Base-by-base conservation (phyloP, 1,140 invertebrate species). In the Cephus cinctus region DNA sequence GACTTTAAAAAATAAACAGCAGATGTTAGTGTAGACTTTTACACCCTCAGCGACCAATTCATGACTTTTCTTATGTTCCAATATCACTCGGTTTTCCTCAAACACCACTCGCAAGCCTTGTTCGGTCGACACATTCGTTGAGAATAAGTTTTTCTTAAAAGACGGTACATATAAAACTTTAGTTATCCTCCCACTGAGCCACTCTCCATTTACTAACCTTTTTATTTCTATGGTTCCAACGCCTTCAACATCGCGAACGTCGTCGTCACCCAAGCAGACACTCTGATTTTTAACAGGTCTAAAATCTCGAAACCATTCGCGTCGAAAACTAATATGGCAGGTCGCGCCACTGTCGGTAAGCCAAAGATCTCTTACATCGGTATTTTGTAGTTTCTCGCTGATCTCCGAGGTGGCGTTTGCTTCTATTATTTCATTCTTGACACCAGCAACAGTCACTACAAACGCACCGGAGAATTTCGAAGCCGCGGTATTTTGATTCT, bases 261-360 rank as follows among this genome's bases (percentile, higher is more conserved):
- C 43, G 21, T 44, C 52, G 23, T 60, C 53, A 9, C 54, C 57
- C 32, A 63, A 38, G 25, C 52, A 43, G 40, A 63, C 54, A 50
- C 30, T 44, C 5, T 53, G 46, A 14, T 46, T 30, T 14, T 20
- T 12, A 16, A 18, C 9, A 8, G 19, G 14, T 6, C 16, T 9
- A 15, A 54, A 44, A 12, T 58, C 44, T 11, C 4, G 5, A 35
- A 64, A 64, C 54, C 56, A 64, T 12, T 61, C 54, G n/a, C 50
- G 50, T 6, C 47, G 51, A 38, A 41, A 57, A 15, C 34, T 42
- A 22, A 63, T 46, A 38, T 63, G 57, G 2, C 49, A 44, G 6
- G 53, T 56, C 5, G 55, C 57, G 18, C 57, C 57, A 25, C 55
- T 60, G 23, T 58, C 55, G 6, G 52, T 20, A 39, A 43, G 25